Evolutionary conservation across 2,113 vertebrate genomes (phyloP).

Genomic region (Hypanus sabinus): DNA sequence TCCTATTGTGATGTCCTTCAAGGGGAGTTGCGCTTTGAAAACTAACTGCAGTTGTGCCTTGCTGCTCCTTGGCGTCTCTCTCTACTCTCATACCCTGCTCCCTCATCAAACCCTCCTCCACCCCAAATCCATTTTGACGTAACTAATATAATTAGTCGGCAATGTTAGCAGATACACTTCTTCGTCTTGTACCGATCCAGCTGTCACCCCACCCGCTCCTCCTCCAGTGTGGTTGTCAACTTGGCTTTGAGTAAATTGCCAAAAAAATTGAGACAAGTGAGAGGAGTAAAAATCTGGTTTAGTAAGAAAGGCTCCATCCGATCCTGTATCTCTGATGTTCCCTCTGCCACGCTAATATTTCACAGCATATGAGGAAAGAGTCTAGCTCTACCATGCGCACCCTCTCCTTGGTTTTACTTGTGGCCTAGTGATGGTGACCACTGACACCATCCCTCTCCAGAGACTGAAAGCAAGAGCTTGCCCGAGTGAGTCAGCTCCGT

Average conservation of each 20-base stretch:
- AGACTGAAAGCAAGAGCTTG: background rate
- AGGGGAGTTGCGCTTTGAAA: background rate
- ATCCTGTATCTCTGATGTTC: too few relatives aligned
- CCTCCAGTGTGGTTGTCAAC: constrained; percentile 49
- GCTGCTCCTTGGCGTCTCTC: background rate
- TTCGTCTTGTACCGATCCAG: too few relatives aligned
- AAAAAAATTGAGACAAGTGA: constrained; percentile 61
- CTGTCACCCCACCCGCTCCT: too few relatives aligned
- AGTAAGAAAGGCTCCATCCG: background rate
- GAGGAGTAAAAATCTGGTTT: constrained; percentile 40
- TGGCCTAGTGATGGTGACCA: background rate
- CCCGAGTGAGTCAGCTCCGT: background rate
- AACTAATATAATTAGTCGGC: too few relatives aligned
- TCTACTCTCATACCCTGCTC: too few relatives aligned
- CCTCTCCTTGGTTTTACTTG: background rate
- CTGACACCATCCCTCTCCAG: background rate
- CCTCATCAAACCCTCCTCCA: too few relatives aligned
- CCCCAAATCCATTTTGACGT: too few relatives aligned
- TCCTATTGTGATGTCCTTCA: background rate
- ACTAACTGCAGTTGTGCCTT: background rate
- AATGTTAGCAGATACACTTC: constrained; percentile 38
- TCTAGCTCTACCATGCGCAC: background rate
- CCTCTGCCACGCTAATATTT: too few relatives aligned
- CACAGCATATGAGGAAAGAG: background rate
- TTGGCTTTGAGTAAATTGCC: constrained; percentile 71